A percentile compares a stretch with the other conserved stretches of the same genome.
These are phyloP conservation scores for Camponotus pennsylvanicus DNA, from an alignment of 1,140 invertebrate genomes.

Conservation along the genomic window DNA sequence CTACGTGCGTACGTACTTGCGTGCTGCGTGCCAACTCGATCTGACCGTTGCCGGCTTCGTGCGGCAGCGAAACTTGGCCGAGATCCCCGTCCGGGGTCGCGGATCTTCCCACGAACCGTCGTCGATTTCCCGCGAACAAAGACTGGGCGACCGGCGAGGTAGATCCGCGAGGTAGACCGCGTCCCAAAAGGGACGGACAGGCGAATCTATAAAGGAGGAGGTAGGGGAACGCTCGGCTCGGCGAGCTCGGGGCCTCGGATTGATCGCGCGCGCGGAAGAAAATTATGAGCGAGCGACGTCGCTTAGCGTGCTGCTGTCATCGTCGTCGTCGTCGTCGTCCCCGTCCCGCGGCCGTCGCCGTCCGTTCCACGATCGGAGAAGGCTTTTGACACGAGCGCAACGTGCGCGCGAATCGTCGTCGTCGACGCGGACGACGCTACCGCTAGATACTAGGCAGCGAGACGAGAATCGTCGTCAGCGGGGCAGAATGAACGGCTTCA, in stretches of 20 bases:
- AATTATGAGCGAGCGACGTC: constrained; percentile 40
- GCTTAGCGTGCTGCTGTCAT: background rate
- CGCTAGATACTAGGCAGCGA: background rate
- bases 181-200: background rate
- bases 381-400: constrained; percentile 42
- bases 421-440: background rate
- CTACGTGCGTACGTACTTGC: no score
- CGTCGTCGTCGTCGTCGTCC: background rate
- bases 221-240: constrained; percentile 14
- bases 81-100: no score
- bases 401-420: background rate
- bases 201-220: background rate
- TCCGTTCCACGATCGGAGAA: background rate
- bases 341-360: constrained; percentile 8
- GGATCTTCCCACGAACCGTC: no score
- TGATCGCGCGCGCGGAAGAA: background rate
- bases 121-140: no score
- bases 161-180: background rate
- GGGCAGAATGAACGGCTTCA: constrained; percentile 92
- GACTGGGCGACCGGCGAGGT: no score
- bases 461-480: background rate
- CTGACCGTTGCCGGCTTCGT: no score
- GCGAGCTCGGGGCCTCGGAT: background rate
- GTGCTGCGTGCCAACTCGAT: no score
- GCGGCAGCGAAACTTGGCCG: no score